Conservation (phyloP, 2,888 invertebrate genomes). For the Syrphus vitripennis region DNA sequence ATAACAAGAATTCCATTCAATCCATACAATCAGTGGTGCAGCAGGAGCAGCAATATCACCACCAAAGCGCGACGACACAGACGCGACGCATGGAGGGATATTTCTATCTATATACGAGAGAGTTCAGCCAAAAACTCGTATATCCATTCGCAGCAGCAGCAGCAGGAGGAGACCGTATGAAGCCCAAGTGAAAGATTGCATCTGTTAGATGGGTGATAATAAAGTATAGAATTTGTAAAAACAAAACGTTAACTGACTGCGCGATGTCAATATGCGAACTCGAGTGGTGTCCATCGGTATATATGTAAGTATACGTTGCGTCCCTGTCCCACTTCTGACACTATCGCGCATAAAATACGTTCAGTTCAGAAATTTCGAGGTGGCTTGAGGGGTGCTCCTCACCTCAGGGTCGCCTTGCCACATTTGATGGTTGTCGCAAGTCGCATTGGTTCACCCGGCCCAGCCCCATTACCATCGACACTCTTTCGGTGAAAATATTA, state of each 20-base stretch:
- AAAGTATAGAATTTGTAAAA: conserved; percentile 74
- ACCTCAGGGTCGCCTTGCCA: conserved; percentile 28
- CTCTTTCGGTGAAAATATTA: conserved; percentile 40
- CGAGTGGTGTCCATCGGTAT: conserved; percentile 52
- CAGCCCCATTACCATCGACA: not conserved
- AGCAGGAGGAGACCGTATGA: conserved; percentile 47
- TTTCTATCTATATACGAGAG: not conserved
- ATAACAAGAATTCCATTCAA: conserved; percentile 69
- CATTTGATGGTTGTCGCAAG: conserved; percentile 63
- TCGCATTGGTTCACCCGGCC: conserved; percentile 30
- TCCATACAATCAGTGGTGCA: conserved; percentile 40
- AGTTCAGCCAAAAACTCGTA: conserved; percentile 27
- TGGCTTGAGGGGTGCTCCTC: conserved; percentile 1
- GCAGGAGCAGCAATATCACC: not conserved
- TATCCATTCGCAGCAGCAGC: conserved; percentile 29
- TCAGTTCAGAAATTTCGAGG: not conserved
- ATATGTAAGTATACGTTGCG: not conserved
- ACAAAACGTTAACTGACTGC: conserved; percentile 73
- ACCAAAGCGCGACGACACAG: not conserved
- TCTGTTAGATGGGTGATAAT: conserved; percentile 68
- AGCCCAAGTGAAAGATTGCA: conserved; percentile 69
- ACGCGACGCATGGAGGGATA: not conserved
- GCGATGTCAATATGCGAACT: conserved; percentile 72
- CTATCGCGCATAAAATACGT: conserved; percentile 1
- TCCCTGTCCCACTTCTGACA: conserved; percentile 46